Base-by-base conservation (phyloP, 2,113 vertebrate species). In the Hemiprocne comata region DNA sequence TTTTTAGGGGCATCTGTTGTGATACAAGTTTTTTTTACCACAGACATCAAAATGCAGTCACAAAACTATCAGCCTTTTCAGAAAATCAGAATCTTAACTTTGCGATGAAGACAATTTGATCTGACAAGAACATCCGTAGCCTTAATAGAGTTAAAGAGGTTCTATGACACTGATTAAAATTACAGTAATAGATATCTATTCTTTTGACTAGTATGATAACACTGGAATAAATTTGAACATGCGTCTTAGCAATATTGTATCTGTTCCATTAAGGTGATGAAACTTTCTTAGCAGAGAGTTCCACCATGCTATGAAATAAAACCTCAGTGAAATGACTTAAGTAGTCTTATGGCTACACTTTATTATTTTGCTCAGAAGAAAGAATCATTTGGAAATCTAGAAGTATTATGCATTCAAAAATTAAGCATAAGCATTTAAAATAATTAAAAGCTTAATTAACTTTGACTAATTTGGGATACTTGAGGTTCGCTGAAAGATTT, bases 271-370 rank as follows among this genome's bases (percentile, higher is more conserved):
- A 72, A 4, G 2, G 11, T 44, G 10, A 69, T n/a, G 4, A 77
- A 60, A 55, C 11, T 51, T 77, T 67, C 29, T 69, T 67, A 51
- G 28, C 24, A 91, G 34, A 67, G 15, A 13, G 12, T 75, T 71
- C 13, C 13, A 40, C 19, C 7, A 13, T 26, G 8, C 1, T 70
- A 10, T 77, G 25, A 66, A 89, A 89, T 79, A 78, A 42, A 31
- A 48, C 2, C 7, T 58, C 8, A 33, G 16, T 60, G 17, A 54
- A 86, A 86, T 66, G 14, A 33, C 7, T 17, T 53, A 9, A 4
- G 3, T 50, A n/a, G 4, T 61, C 15, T 65, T 73, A 55, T 72
- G 6, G 1, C 3, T 75, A 11, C 2, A 14, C 0, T 2, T 40
- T 42, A 61, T 66, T 9, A 8, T 55, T 76, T 44, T 62, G 6